phyloP scores from a whole-genome alignment of 1,140 invertebrate genomes.

The Microvelia longipes region DNA sequence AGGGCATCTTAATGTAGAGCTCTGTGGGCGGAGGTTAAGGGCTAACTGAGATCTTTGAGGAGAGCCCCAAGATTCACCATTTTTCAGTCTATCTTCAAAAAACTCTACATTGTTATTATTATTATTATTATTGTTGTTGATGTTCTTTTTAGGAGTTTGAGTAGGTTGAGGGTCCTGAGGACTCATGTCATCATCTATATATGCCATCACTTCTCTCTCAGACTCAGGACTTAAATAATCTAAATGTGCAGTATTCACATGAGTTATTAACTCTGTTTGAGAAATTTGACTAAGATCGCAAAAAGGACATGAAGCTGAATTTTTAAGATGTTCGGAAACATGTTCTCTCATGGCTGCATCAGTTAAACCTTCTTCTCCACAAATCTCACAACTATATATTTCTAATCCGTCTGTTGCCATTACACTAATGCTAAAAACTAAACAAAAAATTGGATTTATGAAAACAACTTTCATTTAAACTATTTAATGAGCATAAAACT shows the following conservation, averaged over 20 bases:
- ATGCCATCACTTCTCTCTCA: conserved; percentile 32
- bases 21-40: conserved; percentile 34
- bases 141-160: conserved; percentile 19
- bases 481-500: no score
- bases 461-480: no score
- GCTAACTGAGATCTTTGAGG: conserved; percentile 35
- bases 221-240: conserved; percentile 59
- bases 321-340: conserved; percentile 58
- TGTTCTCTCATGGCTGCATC: conserved; percentile 65
- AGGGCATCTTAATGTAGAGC: conserved; percentile 44
- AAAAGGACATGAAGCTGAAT: conserved; percentile 59
- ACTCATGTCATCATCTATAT: conserved; percentile 34
- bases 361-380: conserved; percentile 57
- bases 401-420: conserved; percentile 29
- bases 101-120: conserved; percentile 32
- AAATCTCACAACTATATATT: conserved; percentile 58
- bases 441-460: neutral
- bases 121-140: conserved; percentile 34
- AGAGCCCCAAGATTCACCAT: conserved; percentile 31
- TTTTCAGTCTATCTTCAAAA: conserved; percentile 20
- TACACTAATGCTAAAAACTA: conserved; percentile 4
- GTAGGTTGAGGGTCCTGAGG: conserved; percentile 14
- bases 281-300: conserved; percentile 57
- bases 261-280: conserved; percentile 53
- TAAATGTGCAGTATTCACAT: conserved; percentile 64